Evolutionary conservation across 2,113 vertebrate genomes (phyloP), one percentile per base, ranked within the genome.

Genomic region (Tringa solitaria): DNA sequence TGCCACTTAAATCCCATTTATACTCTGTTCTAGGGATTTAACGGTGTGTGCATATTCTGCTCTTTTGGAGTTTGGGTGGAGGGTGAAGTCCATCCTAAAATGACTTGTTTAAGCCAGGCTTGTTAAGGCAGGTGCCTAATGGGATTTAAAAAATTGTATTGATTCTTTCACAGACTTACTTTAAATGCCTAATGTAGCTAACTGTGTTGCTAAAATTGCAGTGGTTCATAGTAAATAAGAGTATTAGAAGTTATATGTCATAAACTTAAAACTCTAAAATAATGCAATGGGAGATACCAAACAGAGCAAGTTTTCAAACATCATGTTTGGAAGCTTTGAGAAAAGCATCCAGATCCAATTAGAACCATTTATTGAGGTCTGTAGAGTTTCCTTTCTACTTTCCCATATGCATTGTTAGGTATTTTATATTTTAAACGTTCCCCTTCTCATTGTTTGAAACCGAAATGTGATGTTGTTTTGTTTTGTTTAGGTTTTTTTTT

Each of bases 171-270:
- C 35, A 56, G 76, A 13, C 28, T 81, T 61, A 51, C 46, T 95
- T 74, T 78, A 64, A 91, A 59, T 68, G 46, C 32, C 37, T 68
- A 9, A 33, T 60, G 64, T 19, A 18, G 73, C 67, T 84, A 92
- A 78, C 80, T 64, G 19, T 67, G 90, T 86, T 93, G 84, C 80
- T 94, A 91, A 89, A 95, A 93, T 80, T 75, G 73, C 37, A 60
- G 77, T 37, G 11, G 61, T 89, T 97, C 69, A 48, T 78, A 4
- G 74, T 89, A 94, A 96, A 96, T 91, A 93, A 78, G 87, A 33
- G 60, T 59, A 94, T 94, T 97, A 94, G 90, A 75, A 80, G 65
- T 63, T 26, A 43, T 16, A 30, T 77, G 80, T 59, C 61, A 45
- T 28, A 87, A 74, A 78, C 59, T 63, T 59, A 59, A 54, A 87